A percentile compares a stretch with the other conserved stretches of the same genome.
These are phyloP conservation scores for Diadema setosum DNA, from an alignment of 35 echinoderm and acorn worm genomes.

Conservation along the genomic window DNA sequence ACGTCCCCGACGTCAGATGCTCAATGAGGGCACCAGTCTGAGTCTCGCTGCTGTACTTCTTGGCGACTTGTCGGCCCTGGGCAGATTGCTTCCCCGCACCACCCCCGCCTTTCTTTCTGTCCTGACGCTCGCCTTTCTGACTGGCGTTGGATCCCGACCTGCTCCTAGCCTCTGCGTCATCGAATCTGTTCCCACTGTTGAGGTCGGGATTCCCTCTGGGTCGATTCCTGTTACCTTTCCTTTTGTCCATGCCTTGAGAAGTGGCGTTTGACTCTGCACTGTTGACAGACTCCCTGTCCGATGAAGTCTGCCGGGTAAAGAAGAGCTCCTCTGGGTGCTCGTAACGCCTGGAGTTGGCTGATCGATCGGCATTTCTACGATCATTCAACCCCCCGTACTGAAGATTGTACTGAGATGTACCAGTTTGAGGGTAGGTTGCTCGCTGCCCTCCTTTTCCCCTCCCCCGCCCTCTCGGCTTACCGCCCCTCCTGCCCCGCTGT, in stretches of 20 bases:
- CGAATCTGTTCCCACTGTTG: background rate
- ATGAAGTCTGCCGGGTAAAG: background rate
- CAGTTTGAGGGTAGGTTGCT: background rate
- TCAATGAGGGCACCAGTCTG: constrained; percentile 92
- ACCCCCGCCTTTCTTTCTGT: background rate
- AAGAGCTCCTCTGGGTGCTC: background rate
- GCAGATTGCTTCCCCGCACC: background rate
- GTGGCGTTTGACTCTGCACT: background rate
- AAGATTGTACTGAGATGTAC: background rate
- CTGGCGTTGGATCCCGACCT: background rate
- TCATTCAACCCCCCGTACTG: background rate
- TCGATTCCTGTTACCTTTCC: background rate
- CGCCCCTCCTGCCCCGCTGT: background rate
- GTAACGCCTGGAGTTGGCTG: background rate
- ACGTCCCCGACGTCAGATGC: constrained; percentile 66
- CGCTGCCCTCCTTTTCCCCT: background rate
- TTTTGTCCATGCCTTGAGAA: background rate
- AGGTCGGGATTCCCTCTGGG: background rate
- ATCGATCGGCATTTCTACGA: background rate
- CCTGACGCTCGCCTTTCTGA: background rate
- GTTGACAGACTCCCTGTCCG: background rate
- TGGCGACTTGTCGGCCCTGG: background rate
- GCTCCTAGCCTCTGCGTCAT: background rate
- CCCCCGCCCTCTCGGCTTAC: background rate
- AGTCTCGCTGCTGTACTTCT: constrained; percentile 8